These are phyloP conservation scores for Melanostoma mellinum DNA, from an alignment of 2,888 invertebrate genomes.

Conservation along the genomic window DNA sequence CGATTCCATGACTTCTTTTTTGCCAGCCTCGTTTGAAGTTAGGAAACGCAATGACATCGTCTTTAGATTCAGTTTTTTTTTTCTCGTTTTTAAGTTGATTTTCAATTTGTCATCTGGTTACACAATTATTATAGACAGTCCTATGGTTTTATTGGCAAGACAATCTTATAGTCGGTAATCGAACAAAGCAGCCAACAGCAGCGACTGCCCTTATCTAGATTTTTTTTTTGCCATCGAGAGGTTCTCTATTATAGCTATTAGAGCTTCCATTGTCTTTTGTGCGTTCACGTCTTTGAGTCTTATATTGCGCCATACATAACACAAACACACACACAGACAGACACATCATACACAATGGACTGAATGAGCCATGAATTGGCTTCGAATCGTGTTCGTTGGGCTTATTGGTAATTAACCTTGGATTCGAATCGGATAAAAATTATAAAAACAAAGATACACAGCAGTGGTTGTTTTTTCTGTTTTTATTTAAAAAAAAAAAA, in stretches of 20 bases:
- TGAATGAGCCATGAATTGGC: conserved; percentile 2
- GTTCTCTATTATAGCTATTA: conserved; percentile 27
- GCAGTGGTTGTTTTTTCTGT: background rate
- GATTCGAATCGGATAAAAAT: conserved; percentile 42
- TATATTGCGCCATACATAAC: conserved; percentile 13
- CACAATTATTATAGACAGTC: conserved; percentile 37
- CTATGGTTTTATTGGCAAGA: conserved; percentile 45
- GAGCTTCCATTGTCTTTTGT: conserved; percentile 28
- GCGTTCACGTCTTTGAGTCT: conserved; percentile 21
- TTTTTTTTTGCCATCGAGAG: background rate
- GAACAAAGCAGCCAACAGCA: conserved; percentile 32
- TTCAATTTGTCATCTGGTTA: conserved; percentile 63
- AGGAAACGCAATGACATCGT: conserved; percentile 19
- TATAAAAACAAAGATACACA: conserved; percentile 38
- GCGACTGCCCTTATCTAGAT: conserved; percentile 59
- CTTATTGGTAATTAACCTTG: conserved; percentile 68
- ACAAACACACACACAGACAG: background rate
- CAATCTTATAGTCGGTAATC: conserved; percentile 43
- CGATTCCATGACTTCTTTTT: conserved; percentile 42
- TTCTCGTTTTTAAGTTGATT: conserved; percentile 17
- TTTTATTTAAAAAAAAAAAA: background rate
- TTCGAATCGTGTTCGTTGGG: conserved; percentile 45
- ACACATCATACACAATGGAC: conserved; percentile 14
- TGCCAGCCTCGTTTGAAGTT: background rate
- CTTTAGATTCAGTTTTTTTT: conserved; percentile 3